A percentile compares a stretch with the other conserved stretches of the same genome.
phyloP scores from a whole-genome alignment of 2,888 invertebrate genomes.

The Nebria salina region DNA sequence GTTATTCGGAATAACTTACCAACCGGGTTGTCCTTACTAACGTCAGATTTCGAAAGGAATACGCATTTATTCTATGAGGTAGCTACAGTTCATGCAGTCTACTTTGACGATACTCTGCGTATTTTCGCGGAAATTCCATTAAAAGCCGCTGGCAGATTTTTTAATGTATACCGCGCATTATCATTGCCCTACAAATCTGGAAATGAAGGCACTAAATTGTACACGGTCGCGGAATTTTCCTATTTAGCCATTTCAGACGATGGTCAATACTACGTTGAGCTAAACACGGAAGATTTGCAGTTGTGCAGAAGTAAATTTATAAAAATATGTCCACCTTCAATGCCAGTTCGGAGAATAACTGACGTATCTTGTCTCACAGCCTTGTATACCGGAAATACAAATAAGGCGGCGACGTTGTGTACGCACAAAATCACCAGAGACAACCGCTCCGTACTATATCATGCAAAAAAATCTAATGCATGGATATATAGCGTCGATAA shows the following conservation, averaged over 20 bases:
- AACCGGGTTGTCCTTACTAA: not conserved
- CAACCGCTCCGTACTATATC: conserved; percentile 17
- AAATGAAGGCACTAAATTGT: conserved; percentile 4
- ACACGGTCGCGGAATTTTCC: not conserved
- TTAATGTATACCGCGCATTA: conserved; percentile 26
- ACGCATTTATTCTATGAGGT: not conserved
- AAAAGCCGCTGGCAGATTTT: conserved; percentile 29
- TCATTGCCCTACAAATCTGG: conserved; percentile 15
- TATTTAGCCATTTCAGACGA: conserved; percentile 28
- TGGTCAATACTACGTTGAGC: conserved; percentile 27
- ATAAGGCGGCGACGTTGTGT: not conserved
- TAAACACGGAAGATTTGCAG: conserved; percentile 9
- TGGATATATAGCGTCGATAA: conserved; percentile 39
- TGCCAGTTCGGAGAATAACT: conserved; percentile 26
- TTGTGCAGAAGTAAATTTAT: conserved; percentile 8
- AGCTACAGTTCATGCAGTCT: conserved; percentile 7
- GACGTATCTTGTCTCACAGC: conserved; percentile 23
- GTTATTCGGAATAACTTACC: conserved; percentile 16
- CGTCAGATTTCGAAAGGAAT: conserved; percentile 5
- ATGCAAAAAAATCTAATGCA: conserved; percentile 15
- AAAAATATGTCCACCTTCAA: not conserved
- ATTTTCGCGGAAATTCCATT: conserved; percentile 30
- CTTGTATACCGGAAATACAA: conserved; percentile 18
- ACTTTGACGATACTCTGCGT: conserved; percentile 16
- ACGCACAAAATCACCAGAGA: conserved; percentile 15